Base-by-base conservation (phyloP, 2,888 invertebrate species). In the Trichopoda pennipes region DNA sequence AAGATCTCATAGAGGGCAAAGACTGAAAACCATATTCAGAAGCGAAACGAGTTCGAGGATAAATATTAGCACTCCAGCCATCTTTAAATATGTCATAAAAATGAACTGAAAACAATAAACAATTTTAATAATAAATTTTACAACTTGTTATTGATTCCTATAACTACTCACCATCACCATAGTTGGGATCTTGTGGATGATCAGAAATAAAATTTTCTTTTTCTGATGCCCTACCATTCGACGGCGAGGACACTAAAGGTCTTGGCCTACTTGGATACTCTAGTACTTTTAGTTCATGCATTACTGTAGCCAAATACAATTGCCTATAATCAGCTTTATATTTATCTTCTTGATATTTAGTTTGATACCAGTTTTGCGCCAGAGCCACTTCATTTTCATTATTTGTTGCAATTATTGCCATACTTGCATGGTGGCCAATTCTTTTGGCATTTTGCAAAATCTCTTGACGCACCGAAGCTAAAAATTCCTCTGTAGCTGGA, bases 21-120 rank as follows among this genome's bases (percentile, higher is more conserved):
- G 98, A 96, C 91, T 99, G 99, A 85, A 96, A 95, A 0, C 99
- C 99, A 89, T 97, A 99, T 91, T 99, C 99, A 0, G 99, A 98
- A 4, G 95, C 94, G 91, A 99, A 99, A 86, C 99, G 93, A 0
- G 98, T 94, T 16, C 93, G 93, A 0, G 96, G 96, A 89, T 95
- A 98, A 8, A 93, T 94, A 77, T 93, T 93, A 63, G 94, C 92
- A 86, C 96, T 92, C 97, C 98, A 99, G 72, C 95, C 94, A 87
- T 99, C 95, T 28, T 92, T 91, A 0, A 94, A 70, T 87, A 98
- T 98, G 86, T 97, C 95, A 90, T 99, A 99, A 89, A 95, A 97
- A 89, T 99, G 99, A 9, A 96, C 95, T 95, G 86, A 9, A 53
- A 61, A 14, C 47, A 19, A 21, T 19, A 80, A 19, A 80, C 19